Conservation (phyloP, 2,888 invertebrate species). For the Leptinotarsa peninsularis region DNA sequence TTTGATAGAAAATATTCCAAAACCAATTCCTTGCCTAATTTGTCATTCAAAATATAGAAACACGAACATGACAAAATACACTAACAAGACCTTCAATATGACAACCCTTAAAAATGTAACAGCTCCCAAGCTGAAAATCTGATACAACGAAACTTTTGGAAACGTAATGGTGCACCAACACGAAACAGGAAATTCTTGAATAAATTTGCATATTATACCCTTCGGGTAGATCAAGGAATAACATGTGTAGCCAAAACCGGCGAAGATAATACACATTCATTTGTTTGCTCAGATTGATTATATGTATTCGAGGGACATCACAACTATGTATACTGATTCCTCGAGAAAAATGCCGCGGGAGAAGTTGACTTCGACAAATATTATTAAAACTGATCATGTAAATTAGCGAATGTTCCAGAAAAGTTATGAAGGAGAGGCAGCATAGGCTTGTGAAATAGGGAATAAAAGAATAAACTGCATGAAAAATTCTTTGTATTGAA, state of each 20-base stretch:
- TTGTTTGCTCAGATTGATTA: slow-evolving; percentile 33
- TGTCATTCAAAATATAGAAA: not conserved
- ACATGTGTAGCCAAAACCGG: slow-evolving; percentile 11
- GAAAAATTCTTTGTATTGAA: not conserved
- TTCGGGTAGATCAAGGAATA: slow-evolving; percentile 2
- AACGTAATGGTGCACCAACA: not conserved
- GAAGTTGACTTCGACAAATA: slow-evolving; percentile 35
- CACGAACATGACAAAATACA: not conserved
- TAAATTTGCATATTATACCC: slow-evolving; percentile 13
- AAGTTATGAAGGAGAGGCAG: not conserved
- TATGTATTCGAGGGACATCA: slow-evolving; percentile 28
- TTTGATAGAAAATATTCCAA: not conserved
- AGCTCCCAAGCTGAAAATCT: slow-evolving; percentile 5
- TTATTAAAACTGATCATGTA: slow-evolving; percentile 39
- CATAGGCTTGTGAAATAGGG: not conserved
- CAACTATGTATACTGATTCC: slow-evolving; percentile 8
- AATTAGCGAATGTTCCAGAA: slow-evolving; percentile 28
- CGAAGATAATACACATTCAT: slow-evolving; percentile 23
- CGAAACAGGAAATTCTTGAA: slow-evolving; percentile 17
- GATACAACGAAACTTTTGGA: not conserved
- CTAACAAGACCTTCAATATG: not conserved
- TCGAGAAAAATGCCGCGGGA: slow-evolving; percentile 22
- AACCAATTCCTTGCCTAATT: not conserved
- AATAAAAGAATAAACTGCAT: too few relatives aligned
- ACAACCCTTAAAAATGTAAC: not conserved